Evolutionary conservation across 2,888 invertebrate species (phyloP).

Genomic region (Trichopoda pennipes): DNA sequence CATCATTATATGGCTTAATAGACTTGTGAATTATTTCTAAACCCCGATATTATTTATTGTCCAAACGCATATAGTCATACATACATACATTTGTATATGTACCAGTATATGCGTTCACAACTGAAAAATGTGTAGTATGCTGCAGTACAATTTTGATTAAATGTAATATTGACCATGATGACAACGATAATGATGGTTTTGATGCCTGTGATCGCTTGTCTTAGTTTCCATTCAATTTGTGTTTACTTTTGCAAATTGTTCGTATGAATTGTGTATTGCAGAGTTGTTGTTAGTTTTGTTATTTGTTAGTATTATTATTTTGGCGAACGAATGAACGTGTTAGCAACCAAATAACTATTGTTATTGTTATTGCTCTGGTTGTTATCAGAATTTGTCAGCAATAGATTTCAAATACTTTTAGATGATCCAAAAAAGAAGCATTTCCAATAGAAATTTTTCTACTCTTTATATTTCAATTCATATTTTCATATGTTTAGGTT

Average conservation of each 20-base stretch:
- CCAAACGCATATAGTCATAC: not conserved
- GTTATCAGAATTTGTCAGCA: conserved; percentile 8
- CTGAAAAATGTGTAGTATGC: conserved; percentile 3
- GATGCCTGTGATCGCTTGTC: too few relatives aligned
- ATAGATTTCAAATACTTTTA: not conserved
- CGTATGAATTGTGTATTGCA: conserved; percentile 22
- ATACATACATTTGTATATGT: conserved; percentile 3
- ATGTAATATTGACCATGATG: conserved; percentile 34
- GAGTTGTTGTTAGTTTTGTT: conserved; percentile 9
- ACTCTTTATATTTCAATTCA: not conserved
- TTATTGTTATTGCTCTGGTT: not conserved
- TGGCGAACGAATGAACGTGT: too few relatives aligned
- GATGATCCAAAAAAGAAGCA: not conserved
- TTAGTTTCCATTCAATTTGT: too few relatives aligned
- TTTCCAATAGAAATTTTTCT: not conserved
- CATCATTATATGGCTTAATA: too few relatives aligned
- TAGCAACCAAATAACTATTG: not conserved
- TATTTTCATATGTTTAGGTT: not conserved
- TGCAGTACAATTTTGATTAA: conserved; percentile 30
- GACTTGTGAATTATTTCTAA: too few relatives aligned
- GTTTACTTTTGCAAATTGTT: conserved; percentile 1
- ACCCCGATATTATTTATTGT: too few relatives aligned
- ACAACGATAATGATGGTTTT: not conserved
- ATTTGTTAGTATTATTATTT: not conserved
- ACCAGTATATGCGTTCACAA: not conserved